A percentile compares a stretch with the other conserved stretches of the same genome.
Evolutionary conservation across 2,797 vertebrate species (phyloP).

Genomic region (Ara ararauna): DNA sequence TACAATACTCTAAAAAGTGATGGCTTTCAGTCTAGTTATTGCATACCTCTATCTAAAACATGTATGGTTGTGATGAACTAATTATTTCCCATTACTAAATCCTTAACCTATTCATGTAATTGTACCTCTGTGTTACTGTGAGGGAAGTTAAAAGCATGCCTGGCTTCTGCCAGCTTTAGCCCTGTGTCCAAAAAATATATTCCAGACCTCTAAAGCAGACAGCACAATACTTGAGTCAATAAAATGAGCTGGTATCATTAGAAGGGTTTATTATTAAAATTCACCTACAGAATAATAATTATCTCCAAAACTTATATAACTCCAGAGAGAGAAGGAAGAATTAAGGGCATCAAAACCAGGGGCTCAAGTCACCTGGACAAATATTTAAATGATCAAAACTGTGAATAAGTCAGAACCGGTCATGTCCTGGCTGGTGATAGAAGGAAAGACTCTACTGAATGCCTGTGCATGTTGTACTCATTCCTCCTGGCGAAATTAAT

Average conservation of each 20-base stretch:
- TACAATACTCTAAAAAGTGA: neutral
- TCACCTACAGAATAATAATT: neutral
- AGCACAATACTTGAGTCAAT: neutral
- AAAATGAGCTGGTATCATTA: neutral
- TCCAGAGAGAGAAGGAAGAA: neutral
- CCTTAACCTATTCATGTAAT: neutral
- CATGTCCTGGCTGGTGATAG: neutral
- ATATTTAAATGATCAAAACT: neutral
- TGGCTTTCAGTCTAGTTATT: neutral
- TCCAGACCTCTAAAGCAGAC: neutral
- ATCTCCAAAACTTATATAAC: neutral
- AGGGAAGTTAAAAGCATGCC: neutral
- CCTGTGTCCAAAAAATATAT: neutral
- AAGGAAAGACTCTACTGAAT: neutral
- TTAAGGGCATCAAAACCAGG: neutral
- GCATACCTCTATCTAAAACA: neutral
- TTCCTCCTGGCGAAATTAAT: neutral
- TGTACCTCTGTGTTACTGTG: accelerated
- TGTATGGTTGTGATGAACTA: accelerated
- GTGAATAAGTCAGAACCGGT: neutral
- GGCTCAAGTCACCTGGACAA: neutral
- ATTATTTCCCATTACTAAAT: neutral
- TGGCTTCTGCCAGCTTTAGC: neutral
- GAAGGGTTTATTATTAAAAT: neutral
- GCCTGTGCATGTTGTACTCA: accelerated